phyloP scores from a whole-genome alignment of 2,113 vertebrate genomes.

The Cephalopholis sonnerati region DNA sequence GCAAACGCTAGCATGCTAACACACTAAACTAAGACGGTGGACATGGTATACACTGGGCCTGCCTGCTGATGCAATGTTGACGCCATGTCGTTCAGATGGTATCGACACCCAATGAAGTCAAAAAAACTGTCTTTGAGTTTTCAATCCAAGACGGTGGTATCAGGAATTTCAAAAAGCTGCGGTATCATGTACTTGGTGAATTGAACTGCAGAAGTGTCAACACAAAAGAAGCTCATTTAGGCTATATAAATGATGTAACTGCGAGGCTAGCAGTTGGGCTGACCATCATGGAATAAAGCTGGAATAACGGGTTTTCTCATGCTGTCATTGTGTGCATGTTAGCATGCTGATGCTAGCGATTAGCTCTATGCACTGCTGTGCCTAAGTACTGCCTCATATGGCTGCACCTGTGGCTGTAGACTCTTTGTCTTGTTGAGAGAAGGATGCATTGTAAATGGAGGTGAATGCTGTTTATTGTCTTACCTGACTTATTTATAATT shows the following conservation, averaged over 20 bases:
- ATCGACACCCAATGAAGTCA: background rate
- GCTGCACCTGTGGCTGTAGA: background rate
- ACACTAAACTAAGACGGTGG: background rate
- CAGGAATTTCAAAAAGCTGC: background rate
- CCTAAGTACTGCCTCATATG: background rate
- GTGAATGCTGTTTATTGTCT: background rate
- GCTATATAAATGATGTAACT: background rate
- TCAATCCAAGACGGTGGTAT: background rate
- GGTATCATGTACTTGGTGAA: too few relatives aligned
- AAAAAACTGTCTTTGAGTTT: background rate
- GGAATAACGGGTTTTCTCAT: background rate
- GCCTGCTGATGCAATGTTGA: background rate
- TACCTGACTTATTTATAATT: constrained; percentile 14
- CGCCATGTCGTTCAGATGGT: background rate
- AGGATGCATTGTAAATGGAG: background rate
- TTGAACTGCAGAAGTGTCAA: background rate
- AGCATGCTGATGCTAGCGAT: background rate
- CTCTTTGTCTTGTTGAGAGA: background rate
- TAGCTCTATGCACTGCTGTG: background rate
- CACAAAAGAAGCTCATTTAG: too few relatives aligned
- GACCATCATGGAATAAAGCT: background rate
- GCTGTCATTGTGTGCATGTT: background rate
- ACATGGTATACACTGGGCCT: background rate
- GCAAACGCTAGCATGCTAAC: background rate
- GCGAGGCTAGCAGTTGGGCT: background rate